Evolutionary conservation across 2,888 invertebrate genomes (phyloP).

Genomic region (Nipponacmea schrenckii): DNA sequence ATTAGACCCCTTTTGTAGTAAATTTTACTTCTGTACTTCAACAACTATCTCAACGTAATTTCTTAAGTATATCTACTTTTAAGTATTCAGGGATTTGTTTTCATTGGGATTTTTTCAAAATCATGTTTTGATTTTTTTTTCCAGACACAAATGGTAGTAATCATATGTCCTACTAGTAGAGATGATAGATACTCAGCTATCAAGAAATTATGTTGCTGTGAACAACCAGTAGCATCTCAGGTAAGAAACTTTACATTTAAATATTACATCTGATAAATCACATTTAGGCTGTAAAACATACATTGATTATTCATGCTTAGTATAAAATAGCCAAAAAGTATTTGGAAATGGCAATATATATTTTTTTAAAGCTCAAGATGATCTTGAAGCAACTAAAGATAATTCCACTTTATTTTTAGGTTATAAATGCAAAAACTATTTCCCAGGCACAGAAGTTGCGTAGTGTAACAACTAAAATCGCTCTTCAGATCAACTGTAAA

Average conservation of each 20-base stretch:
- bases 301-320: too few species aligned
- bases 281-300: too few species aligned
- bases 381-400: too few species aligned
- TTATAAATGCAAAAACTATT: slow-evolving; percentile 73
- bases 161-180: slow-evolving; percentile 82
- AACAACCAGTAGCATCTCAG: slow-evolving; percentile 86
- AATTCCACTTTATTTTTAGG: slow-evolving; percentile 35
- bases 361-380: neutral
- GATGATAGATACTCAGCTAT: slow-evolving; percentile 89
- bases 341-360: neutral
- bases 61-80: too few species aligned
- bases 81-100: too few species aligned
- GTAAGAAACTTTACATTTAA: slow-evolving; percentile 66
- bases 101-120: too few species aligned
- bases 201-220: slow-evolving; percentile 86
- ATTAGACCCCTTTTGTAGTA: too few species aligned
- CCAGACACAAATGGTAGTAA: slow-evolving; percentile 79
- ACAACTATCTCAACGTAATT: too few species aligned
- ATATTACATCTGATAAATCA: too few species aligned
- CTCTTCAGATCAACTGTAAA: slow-evolving; percentile 94
- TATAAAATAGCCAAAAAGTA: too few species aligned
- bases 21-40: too few species aligned
- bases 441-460: slow-evolving; percentile 74
- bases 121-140: slow-evolving; percentile 20
- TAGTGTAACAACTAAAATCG: slow-evolving; percentile 86